A percentile compares a stretch with the other conserved stretches of the same genome.
phyloP scores from a whole-genome alignment of 1,140 invertebrate species.

The Aphelenchoides avenae region DNA sequence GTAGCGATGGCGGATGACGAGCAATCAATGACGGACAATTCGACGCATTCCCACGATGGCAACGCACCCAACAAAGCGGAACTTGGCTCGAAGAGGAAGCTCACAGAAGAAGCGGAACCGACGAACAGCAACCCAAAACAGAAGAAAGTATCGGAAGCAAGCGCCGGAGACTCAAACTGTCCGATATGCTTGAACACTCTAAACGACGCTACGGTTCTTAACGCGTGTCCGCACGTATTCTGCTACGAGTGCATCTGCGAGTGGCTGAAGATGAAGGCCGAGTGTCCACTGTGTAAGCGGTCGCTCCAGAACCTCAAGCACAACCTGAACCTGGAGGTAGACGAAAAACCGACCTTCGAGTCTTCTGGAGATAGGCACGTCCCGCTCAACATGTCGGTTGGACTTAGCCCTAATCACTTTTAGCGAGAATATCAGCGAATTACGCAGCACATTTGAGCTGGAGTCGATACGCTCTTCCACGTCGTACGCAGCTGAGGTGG shows the following conservation, averaged over 20 bases:
- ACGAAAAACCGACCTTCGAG: slow-evolving; percentile 11
- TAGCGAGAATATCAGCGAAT: slow-evolving; percentile 14
- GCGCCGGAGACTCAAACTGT: slow-evolving; percentile 4
- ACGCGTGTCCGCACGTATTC: slow-evolving; percentile 22
- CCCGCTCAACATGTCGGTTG: not conserved
- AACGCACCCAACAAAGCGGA: too few relatives aligned
- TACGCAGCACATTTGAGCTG: slow-evolving; percentile 25
- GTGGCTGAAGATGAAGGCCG: slow-evolving; percentile 28
- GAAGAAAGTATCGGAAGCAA: slow-evolving; percentile 3
- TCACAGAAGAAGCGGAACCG: too few relatives aligned
- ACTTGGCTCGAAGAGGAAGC: too few relatives aligned
- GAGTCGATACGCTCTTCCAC: slow-evolving; percentile 17
- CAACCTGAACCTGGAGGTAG: not conserved
- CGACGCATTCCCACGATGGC: too few relatives aligned
- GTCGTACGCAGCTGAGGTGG: slow-evolving; percentile 27
- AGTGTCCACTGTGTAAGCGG: slow-evolving; percentile 18
- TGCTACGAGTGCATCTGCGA: slow-evolving; percentile 29
- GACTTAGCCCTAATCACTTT: slow-evolving; percentile 2
- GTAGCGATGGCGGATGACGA: too few relatives aligned
- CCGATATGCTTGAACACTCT: slow-evolving; percentile 23
- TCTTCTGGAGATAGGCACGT: slow-evolving; percentile 11
- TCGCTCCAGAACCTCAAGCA: slow-evolving; percentile 20
- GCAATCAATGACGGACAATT: too few relatives aligned
- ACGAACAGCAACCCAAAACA: too few relatives aligned
- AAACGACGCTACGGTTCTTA: slow-evolving; percentile 20